These are phyloP conservation scores for Pygmarrhopalites habei DNA, from an alignment of 1,140 invertebrate species.

Conservation along the genomic window DNA sequence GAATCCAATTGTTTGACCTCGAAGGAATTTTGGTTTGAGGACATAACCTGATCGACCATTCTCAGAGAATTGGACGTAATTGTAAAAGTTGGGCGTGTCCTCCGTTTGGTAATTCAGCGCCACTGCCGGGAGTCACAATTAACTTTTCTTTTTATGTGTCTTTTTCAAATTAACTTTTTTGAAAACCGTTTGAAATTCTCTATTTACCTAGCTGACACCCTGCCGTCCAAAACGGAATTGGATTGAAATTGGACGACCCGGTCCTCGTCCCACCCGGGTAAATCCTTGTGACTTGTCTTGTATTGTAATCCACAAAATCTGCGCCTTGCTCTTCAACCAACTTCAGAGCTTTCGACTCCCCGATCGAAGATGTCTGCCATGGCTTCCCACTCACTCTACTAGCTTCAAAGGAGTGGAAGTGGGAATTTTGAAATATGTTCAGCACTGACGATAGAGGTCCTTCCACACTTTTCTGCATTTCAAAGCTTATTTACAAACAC, in stretches of 20 bases:
- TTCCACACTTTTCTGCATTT: constrained; percentile 41
- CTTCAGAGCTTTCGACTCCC: constrained; percentile 49
- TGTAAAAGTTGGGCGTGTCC: constrained; percentile 51
- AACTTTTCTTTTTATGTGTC: too few species aligned
- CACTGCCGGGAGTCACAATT: too few species aligned
- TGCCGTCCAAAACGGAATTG: constrained; percentile 51
- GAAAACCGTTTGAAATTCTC: too few species aligned
- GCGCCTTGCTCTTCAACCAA: constrained; percentile 42
- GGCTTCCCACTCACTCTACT: constrained; percentile 44
- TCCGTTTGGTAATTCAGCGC: constrained; percentile 55
- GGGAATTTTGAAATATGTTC: constrained; percentile 47
- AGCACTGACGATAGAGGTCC: constrained; percentile 47
- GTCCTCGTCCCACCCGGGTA: constrained; percentile 53
- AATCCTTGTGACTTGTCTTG: constrained; percentile 50
- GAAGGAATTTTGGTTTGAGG: constrained; percentile 50
- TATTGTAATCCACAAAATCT: constrained; percentile 47
- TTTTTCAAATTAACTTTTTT: too few species aligned
- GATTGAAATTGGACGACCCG: constrained; percentile 54
- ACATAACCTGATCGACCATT: constrained; percentile 63
- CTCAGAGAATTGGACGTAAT: constrained; percentile 53
- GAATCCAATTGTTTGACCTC: constrained; percentile 29
- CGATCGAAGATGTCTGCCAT: constrained; percentile 51
- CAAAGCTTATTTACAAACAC: too few species aligned
- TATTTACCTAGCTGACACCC: constrained; percentile 57
- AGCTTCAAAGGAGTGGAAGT: constrained; percentile 46